Evolutionary conservation across 2,888 invertebrate species (phyloP), one percentile per base, ranked within the genome.

Genomic region (Tridacna gigas): DNA sequence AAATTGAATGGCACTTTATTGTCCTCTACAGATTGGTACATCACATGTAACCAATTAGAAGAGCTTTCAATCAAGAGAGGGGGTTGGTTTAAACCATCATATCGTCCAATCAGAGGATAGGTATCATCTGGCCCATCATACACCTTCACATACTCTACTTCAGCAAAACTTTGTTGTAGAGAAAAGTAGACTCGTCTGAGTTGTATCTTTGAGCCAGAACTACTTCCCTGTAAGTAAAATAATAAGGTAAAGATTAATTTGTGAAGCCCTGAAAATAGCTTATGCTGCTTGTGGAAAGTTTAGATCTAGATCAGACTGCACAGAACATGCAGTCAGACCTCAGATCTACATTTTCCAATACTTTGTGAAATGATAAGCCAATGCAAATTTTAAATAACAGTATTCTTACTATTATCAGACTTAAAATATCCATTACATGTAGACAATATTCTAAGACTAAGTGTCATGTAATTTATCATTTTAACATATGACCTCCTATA

Each of bases 51-150:
- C 85, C 88, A 88, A 61, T 89, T 88, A 20, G 87, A 82, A 0
- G 89, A 84, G 18, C 91, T 90, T 63, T 91, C 89, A 12, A 92
- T 80, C 9, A 90, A 25, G 15, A n/a, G 1, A 7, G 89, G 89
- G 4, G 90, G 89, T 20, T 61, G 48, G n/a, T 88, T 51, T 9
- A 60, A 78, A 0, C 89, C 89, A 76, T 90, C 86, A 79, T 88
- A 91, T 47, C 79, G 81, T 25, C 91, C 89, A 5, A 91, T 81
- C 20, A 89, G 77, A 13, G 73, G 73, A 26, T 88, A 84, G 9
- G 79, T 83, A 15, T 69, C 73, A n/a, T 89, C 84, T 28, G 86
- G 82, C 0, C 92, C 91, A 82, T 92, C 91, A 73, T 90, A 92
- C 22, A 92, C 82, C 22, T 71, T 82, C 11, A 92, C 61, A 75